These are phyloP conservation scores for Hirtodrosophila cameraria DNA, from an alignment of 2,888 invertebrate genomes.

Conservation along the genomic window DNA sequence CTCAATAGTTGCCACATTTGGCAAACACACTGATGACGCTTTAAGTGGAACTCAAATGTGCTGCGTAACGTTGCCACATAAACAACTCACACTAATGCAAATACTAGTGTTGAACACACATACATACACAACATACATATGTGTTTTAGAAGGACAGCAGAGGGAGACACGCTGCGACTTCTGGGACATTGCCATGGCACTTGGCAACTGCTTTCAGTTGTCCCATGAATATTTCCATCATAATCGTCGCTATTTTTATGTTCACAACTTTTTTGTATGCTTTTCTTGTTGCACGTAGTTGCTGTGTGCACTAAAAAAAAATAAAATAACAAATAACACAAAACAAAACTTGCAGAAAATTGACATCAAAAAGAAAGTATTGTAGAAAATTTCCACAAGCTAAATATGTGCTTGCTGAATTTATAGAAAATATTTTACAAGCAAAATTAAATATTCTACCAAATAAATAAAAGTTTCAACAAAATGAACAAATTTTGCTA, in stretches of 20 bases:
- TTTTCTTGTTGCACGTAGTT: conserved; percentile 22
- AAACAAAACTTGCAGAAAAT: no score
- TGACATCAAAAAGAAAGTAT: no score
- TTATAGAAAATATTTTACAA: no score
- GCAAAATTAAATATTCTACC: no score
- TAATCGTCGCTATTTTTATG: conserved; percentile 77
- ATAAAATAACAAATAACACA: no score
- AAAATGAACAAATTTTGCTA: no score
- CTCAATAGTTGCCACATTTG: conserved; percentile 47
- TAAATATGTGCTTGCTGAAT: no score
- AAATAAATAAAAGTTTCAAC: no score
- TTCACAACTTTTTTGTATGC: conserved; percentile 40
- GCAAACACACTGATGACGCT: conserved; percentile 54
- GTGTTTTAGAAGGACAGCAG: not conserved
- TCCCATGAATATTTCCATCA: conserved; percentile 79
- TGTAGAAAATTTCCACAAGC: no score
- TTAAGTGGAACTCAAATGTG: conserved; percentile 75
- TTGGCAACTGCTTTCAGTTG: conserved; percentile 62
- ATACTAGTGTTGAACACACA: conserved; percentile 6
- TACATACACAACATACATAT: not conserved
- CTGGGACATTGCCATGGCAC: conserved; percentile 42
- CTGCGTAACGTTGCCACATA: conserved; percentile 72
- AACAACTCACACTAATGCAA: conserved; percentile 49
- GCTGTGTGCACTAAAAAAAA: not conserved
- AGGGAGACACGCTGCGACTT: conserved; percentile 23